These are phyloP conservation scores for Uropetala carovei DNA, from an alignment of 2,888 invertebrate genomes.

Conservation along the genomic window DNA sequence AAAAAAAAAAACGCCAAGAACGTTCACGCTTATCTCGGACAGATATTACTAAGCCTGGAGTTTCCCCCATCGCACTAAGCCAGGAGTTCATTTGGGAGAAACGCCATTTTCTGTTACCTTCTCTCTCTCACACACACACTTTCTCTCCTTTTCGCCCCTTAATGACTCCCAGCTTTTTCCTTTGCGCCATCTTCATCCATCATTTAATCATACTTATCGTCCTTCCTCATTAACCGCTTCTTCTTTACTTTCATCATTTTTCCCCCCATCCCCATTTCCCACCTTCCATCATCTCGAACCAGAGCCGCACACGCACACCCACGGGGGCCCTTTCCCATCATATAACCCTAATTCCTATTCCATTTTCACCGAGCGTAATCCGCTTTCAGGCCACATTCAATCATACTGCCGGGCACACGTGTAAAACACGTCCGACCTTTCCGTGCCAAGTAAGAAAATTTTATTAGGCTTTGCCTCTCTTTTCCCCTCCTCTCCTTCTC, in stretches of 20 bases:
- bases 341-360: no score
- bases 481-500: no score
- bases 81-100: constrained; percentile 22
- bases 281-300: not conserved
- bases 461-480: no score
- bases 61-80: constrained; percentile 30
- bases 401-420: no score
- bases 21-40: not conserved
- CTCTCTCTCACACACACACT: not conserved
- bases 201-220: constrained; percentile 39
- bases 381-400: no score
- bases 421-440: no score
- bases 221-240: constrained; percentile 30
- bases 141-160: not conserved
- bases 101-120: constrained; percentile 15
- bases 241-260: not conserved
- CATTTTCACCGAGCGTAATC: no score
- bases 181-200: constrained; percentile 37
- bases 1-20: not conserved
- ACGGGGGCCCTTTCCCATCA: not conserved
- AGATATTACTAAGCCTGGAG: not conserved
- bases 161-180: constrained; percentile 33
- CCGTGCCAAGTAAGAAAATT: no score
- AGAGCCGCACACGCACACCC: not conserved
- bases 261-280: not conserved